phyloP scores from a whole-genome alignment of 2,888 invertebrate genomes.

The Drosophila mimetica region DNA sequence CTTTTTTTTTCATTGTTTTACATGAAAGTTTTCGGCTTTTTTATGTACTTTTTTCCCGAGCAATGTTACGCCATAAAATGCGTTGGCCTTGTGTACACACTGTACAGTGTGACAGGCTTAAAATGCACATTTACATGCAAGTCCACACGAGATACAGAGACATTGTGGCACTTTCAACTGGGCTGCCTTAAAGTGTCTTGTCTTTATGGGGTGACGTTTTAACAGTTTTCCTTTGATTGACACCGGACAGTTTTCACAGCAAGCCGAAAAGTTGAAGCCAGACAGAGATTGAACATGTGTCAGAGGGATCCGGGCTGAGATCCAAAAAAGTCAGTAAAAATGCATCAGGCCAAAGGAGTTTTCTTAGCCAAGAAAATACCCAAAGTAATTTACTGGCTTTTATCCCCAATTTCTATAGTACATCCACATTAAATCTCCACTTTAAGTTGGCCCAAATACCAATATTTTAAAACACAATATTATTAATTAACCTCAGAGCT shows the following conservation, averaged over 20 bases:
- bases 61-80: constrained; percentile 26
- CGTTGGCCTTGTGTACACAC: no score
- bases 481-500: constrained; percentile 57
- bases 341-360: not conserved
- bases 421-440: not conserved
- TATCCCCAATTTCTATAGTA: no score
- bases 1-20: constrained; percentile 33
- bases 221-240: constrained; percentile 34
- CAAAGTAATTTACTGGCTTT: not conserved
- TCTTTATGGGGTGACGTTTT: constrained; percentile 49
- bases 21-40: constrained; percentile 30
- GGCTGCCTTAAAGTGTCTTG: constrained; percentile 39
- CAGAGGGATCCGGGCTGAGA: not conserved
- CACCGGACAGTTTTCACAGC: constrained; percentile 23
- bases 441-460: not conserved
- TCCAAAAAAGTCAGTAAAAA: not conserved
- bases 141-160: constrained; percentile 3
- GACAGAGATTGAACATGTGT: constrained; percentile 13
- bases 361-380: not conserved
- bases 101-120: constrained; percentile 57
- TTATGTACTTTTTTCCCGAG: constrained; percentile 11
- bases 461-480: not conserved
- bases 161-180: constrained; percentile 49
- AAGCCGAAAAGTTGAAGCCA: constrained; percentile 12
- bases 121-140: constrained; percentile 20